A percentile compares a stretch with the other conserved stretches of the same genome.
phyloP scores from a whole-genome alignment of 2,888 invertebrate species.

The Netelia fuscicornis region DNA sequence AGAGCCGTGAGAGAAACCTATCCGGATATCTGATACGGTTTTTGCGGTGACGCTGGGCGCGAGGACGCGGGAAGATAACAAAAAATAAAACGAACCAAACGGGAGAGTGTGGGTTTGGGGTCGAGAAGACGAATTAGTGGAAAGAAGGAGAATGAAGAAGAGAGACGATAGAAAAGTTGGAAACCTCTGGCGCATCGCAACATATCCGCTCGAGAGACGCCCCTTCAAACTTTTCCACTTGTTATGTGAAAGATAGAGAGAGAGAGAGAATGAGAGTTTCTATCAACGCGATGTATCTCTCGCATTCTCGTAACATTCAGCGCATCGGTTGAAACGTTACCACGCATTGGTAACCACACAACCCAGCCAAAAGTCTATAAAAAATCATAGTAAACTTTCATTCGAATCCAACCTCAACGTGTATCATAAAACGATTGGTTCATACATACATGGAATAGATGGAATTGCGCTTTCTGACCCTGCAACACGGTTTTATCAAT shows the following conservation, averaged over 20 bases:
- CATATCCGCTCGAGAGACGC: slow-evolving; percentile 29
- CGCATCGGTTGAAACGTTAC: slow-evolving; percentile 45
- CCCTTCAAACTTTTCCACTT: slow-evolving; percentile 62
- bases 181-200: slow-evolving; percentile 57
- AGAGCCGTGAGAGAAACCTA: slow-evolving; percentile 55
- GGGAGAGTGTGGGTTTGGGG: slow-evolving; percentile 16
- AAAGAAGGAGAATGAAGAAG: slow-evolving; percentile 11
- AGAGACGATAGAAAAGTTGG: slow-evolving; percentile 56
- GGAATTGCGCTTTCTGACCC: slow-evolving; percentile 38
- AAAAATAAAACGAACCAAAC: slow-evolving; percentile 28
- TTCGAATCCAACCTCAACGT: neutral
- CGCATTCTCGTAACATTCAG: slow-evolving; percentile 52
- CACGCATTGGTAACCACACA: neutral
- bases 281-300: slow-evolving; percentile 63
- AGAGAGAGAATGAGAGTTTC: slow-evolving; percentile 46
- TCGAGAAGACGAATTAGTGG: slow-evolving; percentile 16
- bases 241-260: slow-evolving; percentile 42
- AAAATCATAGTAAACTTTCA: neutral
- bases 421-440: neutral
- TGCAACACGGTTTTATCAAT: neutral
- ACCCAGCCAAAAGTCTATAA: neutral
- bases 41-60: slow-evolving; percentile 58
- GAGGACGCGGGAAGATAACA: slow-evolving; percentile 27
- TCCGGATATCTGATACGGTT: slow-evolving; percentile 64
- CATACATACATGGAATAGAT: neutral